Conservation (phyloP, 2,113 vertebrate species). For the Amphiprion percula region DNA sequence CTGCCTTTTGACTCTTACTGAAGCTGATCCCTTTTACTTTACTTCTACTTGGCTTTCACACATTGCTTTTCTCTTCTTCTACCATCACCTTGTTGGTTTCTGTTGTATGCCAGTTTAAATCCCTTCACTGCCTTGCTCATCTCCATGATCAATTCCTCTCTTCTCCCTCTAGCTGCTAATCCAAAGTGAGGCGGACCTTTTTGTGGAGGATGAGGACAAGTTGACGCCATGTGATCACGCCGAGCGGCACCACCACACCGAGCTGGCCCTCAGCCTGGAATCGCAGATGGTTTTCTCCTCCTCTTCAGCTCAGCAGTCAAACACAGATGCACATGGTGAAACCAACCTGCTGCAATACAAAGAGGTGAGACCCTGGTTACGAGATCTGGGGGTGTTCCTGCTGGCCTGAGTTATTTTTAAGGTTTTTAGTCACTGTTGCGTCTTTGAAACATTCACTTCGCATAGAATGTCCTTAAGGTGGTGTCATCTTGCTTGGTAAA, state of each 20-base stretch:
- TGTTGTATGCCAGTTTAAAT: constrained; percentile 29
- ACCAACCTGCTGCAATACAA: constrained; percentile 74
- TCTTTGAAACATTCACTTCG: constrained; percentile 15
- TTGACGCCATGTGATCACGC: constrained; percentile 81
- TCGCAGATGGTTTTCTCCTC: constrained; percentile 84
- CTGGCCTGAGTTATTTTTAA: constrained; percentile 47
- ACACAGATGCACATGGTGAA: constrained; percentile 67
- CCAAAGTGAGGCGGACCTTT: constrained; percentile 80
- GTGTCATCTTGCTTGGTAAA: background rate
- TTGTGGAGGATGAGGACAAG: constrained; percentile 80
- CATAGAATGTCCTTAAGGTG: background rate
- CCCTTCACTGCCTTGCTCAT: constrained; percentile 14
- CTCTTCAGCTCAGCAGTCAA: constrained; percentile 70
- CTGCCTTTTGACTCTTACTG: background rate
- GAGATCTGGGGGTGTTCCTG: constrained; percentile 39
- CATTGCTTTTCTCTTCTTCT: too few species aligned
- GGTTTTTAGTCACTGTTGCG: constrained; percentile 1
- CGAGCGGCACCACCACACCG: constrained; percentile 81
- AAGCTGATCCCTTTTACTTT: background rate
- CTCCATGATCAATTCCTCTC: background rate
- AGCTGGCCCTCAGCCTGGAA: constrained; percentile 82
- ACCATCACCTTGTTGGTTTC: too few species aligned
- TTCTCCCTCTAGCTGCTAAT: constrained; percentile 71
- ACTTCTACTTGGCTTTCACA: too few species aligned
- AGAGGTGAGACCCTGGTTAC: constrained; percentile 68